Evolutionary conservation across 2,113 vertebrate species (phyloP), one percentile per base, ranked within the genome.

Genomic region (Talpa occidentalis): DNA sequence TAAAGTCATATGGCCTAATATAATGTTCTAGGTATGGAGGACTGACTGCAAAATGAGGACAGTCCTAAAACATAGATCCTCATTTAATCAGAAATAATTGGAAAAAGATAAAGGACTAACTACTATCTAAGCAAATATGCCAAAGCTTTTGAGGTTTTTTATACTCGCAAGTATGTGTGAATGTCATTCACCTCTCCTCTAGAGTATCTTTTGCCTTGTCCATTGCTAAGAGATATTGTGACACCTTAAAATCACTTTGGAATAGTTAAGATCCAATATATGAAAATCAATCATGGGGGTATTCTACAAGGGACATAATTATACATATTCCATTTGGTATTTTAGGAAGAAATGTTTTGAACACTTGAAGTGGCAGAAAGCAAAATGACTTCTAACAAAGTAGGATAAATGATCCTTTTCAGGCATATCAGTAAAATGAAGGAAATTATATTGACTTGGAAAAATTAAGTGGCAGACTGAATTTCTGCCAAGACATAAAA

Each of bases 61-160:
- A 42, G 37, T 54, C 72, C 22, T 40, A 28, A 66, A 70, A 10
- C 3, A 78, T 14, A 91, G 70, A 37, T 42, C 10, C 8, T 32
- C 85, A 69, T 82, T 56, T 69, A 94, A 56, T 85, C 28, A 62
- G 54, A 89, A 87, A 66, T 79, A 77, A 77, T 8, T 9, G n/a
- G 37, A 35, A 74, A 90, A 42, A 83, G 26, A 85, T 6, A 81
- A 67, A 91, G 79, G 49, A 88, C 0, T 8, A 22, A 56, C 3
- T 17, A 54, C 52, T 15, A 10, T 64, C 32, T 44, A 14, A 93
- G 56, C 42, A 69, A 90, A 62, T 5, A 79, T 3, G 4, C 22
- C 56, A 56, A 67, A 54, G 35, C 8, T 87, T n/a, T 22, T 35
- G 15, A 83, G 10, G 5, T 11, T 40, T 72, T 24, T 87, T 28